phyloP scores from a whole-genome alignment of 2,113 vertebrate species.

The Megaceryle torquata region DNA sequence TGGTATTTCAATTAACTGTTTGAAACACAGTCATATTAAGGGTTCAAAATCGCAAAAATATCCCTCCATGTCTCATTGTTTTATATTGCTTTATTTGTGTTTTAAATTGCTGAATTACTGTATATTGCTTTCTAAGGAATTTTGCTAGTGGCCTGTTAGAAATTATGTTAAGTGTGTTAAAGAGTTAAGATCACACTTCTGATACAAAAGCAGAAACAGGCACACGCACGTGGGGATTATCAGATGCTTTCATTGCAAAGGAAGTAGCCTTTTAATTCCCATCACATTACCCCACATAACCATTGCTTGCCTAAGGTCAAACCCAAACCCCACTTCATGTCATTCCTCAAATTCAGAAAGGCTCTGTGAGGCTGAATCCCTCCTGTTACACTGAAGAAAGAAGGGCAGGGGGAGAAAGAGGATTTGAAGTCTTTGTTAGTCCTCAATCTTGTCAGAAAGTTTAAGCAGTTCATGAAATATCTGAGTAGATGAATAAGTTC shows the following conservation, averaged over 20 bases:
- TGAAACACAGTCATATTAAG: not conserved
- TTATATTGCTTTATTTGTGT: not conserved
- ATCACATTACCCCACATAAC: not conserved
- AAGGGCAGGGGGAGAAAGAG: accelerated
- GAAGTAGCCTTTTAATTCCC: not conserved
- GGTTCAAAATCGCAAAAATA: not conserved
- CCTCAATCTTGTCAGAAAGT: not conserved
- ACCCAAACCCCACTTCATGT: accelerated
- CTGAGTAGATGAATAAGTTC: not conserved
- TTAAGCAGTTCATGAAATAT: not conserved
- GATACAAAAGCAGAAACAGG: not conserved
- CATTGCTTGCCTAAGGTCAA: not conserved
- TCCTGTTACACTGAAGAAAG: not conserved
- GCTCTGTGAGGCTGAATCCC: not conserved
- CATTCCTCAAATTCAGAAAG: not conserved
- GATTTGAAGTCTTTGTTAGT: not conserved
- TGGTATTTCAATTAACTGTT: not conserved
- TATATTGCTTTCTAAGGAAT: not conserved
- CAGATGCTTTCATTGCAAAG: not conserved
- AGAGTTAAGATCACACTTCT: not conserved
- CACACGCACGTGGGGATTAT: accelerated
- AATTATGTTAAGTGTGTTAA: not conserved
- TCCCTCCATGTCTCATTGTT: not conserved
- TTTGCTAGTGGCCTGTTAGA: not conserved
- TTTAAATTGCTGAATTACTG: not conserved